Percentiles rank a stretch among this genome's conserved stretches.
Evolutionary conservation across 2,888 invertebrate species (phyloP).

Genomic region (Thecocarcelia acutangulata): DNA sequence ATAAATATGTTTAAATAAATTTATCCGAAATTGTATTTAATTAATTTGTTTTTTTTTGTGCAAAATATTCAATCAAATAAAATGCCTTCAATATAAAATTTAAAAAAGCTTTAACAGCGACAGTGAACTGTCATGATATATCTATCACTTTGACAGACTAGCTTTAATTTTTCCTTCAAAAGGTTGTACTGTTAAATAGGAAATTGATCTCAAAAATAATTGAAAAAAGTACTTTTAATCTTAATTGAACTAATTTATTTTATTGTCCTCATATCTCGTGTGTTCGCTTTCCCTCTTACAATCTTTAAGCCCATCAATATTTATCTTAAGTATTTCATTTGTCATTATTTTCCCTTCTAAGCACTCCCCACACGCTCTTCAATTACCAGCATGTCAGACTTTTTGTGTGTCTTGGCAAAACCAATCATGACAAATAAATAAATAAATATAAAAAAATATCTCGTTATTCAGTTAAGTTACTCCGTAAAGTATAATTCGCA

Average conservation of each 20-base stretch:
- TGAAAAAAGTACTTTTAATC: constrained; percentile 18
- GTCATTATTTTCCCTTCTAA: not conserved
- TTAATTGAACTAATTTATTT: constrained; percentile 38
- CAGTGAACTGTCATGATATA: no score
- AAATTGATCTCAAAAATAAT: not conserved
- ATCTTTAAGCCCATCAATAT: constrained; percentile 24
- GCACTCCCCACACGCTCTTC: not conserved
- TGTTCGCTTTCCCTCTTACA: not conserved
- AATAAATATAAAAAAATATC: constrained; percentile 16
- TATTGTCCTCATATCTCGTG: not conserved
- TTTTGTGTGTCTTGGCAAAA: constrained; percentile 5
- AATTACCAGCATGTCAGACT: not conserved
- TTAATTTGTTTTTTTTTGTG: no score
- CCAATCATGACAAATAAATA: constrained; percentile 30
- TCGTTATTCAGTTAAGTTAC: constrained; percentile 18
- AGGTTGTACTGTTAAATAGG: no score
- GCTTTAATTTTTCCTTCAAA: no score
- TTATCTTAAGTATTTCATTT: constrained; percentile 14
- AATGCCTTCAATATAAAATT: no score
- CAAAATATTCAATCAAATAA: no score
- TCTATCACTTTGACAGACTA: no score
- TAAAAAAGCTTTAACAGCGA: no score
- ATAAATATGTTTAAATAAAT: no score
- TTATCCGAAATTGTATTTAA: no score
- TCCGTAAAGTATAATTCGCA: constrained; percentile 20